A percentile compares a stretch with the other conserved stretches of the same genome.
These are phyloP conservation scores for Leucoma salicis DNA, from an alignment of 2,888 invertebrate species.

Conservation along the genomic window DNA sequence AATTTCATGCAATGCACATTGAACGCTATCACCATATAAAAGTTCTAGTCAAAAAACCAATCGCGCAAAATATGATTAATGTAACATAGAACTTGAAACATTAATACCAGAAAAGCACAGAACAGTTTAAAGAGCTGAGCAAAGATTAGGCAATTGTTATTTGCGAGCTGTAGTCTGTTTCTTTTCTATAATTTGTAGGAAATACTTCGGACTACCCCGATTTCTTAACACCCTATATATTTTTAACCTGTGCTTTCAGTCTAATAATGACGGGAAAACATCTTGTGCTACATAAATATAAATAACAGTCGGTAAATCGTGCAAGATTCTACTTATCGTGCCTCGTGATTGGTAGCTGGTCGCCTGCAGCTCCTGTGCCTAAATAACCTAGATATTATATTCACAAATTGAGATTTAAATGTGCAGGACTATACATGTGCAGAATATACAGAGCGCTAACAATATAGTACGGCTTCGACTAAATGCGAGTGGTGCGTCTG, in stretches of 20 bases:
- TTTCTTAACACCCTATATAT: constrained; percentile 48
- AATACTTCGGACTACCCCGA: constrained; percentile 50
- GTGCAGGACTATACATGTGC: constrained; percentile 76
- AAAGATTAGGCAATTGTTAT: constrained; percentile 79
- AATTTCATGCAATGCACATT: constrained; percentile 52
- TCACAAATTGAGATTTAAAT: constrained; percentile 48
- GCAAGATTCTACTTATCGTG: constrained; percentile 65
- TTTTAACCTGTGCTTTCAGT: constrained; percentile 65
- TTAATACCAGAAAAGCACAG: constrained; percentile 69
- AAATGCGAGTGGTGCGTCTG: constrained; percentile 37
- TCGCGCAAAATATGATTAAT: constrained; percentile 39
- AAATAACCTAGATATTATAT: constrained; percentile 45
- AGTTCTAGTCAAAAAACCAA: constrained; percentile 47
- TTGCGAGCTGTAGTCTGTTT: constrained; percentile 68
- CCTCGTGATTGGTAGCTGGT: constrained; percentile 71
- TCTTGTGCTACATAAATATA: constrained; percentile 42
- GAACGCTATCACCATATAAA: constrained; percentile 42
- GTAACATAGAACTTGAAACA: constrained; percentile 46
- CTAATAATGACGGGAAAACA: constrained; percentile 44
- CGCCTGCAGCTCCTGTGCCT: constrained; percentile 73
- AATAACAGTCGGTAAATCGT: constrained; percentile 41
- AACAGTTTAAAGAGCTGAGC: constrained; percentile 73
- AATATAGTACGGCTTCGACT: constrained; percentile 63
- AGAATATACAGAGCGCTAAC: constrained; percentile 57
- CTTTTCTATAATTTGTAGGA: constrained; percentile 53